Conservation (phyloP, 1,140 invertebrate species). For the Zaprionus africanus region DNA sequence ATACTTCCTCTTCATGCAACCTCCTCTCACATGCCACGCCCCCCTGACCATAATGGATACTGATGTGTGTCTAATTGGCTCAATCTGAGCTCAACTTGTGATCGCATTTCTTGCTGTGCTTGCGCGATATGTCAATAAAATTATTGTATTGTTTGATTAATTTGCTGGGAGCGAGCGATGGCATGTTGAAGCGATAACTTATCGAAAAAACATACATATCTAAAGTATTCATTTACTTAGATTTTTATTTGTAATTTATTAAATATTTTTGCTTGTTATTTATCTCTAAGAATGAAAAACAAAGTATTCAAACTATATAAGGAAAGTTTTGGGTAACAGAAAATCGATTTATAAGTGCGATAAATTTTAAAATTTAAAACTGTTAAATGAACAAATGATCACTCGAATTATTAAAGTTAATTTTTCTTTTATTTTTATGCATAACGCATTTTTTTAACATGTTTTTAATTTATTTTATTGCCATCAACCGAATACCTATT, state of each 20-base stretch:
- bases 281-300: too few species aligned
- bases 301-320: too few species aligned
- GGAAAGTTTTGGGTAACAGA: too few species aligned
- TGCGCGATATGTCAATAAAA: background rate
- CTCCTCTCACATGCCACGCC: background rate
- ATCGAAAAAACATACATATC: background rate
- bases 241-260: background rate
- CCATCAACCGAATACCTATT: too few species aligned
- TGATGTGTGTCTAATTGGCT: slow-evolving; percentile 12
- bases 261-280: background rate
- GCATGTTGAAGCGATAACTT: background rate
- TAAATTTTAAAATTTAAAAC: background rate
- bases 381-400: background rate
- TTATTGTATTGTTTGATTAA: background rate
- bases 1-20: background rate
- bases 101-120: slow-evolving; percentile 1
- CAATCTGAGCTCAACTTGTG: slow-evolving; percentile 7
- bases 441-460: too few species aligned
- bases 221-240: background rate
- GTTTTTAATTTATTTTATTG: too few species aligned
- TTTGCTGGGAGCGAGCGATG: background rate
- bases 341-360: background rate
- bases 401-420: too few species aligned
- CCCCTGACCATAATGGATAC: background rate
- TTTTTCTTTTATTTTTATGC: too few species aligned